Evolutionary conservation across 1,140 invertebrate genomes (phyloP).

Genomic region (Drosophila fuyamai): DNA sequence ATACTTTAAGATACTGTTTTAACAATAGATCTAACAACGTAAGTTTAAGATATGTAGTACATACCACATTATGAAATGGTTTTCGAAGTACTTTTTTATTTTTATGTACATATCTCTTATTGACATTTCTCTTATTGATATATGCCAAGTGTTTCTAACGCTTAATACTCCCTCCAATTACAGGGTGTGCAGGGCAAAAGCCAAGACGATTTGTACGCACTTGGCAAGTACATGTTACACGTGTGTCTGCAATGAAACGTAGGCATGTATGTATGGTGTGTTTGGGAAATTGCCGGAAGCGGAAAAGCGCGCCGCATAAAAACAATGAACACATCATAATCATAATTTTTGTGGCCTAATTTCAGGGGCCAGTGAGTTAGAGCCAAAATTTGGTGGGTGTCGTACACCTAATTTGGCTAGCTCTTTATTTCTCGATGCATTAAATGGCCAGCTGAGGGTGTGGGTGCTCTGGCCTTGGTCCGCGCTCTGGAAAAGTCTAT

Average conservation of each 20-base stretch:
- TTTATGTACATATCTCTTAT: too few species aligned
- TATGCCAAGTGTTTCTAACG: too few species aligned
- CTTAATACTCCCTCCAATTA: background rate
- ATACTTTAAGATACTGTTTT: too few species aligned
- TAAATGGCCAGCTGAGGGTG: constrained; percentile 4
- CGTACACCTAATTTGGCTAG: constrained; percentile 17
- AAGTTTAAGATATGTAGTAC: too few species aligned
- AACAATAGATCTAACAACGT: too few species aligned
- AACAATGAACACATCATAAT: constrained; percentile 83
- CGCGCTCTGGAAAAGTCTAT: constrained; percentile 7
- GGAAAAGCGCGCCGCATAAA: constrained; percentile 58
- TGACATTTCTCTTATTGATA: too few species aligned
- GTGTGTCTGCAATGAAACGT: constrained; percentile 12
- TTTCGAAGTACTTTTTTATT: too few species aligned
- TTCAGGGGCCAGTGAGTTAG: constrained; percentile 41
- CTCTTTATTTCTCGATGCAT: constrained; percentile 28
- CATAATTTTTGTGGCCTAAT: constrained; percentile 79
- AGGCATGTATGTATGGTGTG: constrained; percentile 5
- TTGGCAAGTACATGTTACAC: constrained; percentile 55
- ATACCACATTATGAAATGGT: too few species aligned
- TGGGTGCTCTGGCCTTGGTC: constrained; percentile 23
- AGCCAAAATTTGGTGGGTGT: constrained; percentile 35
- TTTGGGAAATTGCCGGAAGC: constrained; percentile 56
- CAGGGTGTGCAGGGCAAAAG: constrained; percentile 6
- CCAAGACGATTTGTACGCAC: constrained; percentile 58